These are phyloP conservation scores for Sicus ferrugineus DNA, from an alignment of 2,888 invertebrate genomes.

Conservation along the genomic window DNA sequence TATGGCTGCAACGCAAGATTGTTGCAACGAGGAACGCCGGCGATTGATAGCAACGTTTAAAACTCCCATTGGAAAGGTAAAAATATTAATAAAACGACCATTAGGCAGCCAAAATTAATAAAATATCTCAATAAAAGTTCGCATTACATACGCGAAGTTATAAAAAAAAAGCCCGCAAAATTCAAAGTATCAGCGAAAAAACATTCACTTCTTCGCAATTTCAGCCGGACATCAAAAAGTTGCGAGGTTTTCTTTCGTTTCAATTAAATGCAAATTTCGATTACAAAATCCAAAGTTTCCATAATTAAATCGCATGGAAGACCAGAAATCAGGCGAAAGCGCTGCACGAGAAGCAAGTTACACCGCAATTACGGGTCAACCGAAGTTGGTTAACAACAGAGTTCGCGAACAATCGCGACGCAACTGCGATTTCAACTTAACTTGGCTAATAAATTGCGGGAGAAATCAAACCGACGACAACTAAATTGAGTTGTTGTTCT, in stretches of 20 bases:
- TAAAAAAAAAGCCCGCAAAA: neutral
- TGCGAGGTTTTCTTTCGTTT: neutral
- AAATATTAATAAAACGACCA: neutral
- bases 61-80: slow-evolving; percentile 7
- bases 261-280: neutral
- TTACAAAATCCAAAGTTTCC: neutral
- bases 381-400: neutral
- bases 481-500: slow-evolving; percentile 28
- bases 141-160: neutral
- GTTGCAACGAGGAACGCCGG: neutral
- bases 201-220: neutral
- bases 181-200: neutral
- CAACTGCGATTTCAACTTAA: neutral
- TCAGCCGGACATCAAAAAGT: neutral
- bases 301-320: slow-evolving; percentile 16
- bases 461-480: slow-evolving; percentile 1
- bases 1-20: slow-evolving; percentile 17
- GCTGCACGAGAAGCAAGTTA: neutral
- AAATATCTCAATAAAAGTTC: neutral
- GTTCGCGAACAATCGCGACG: slow-evolving; percentile 1
- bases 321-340: neutral
- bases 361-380: slow-evolving; percentile 18
- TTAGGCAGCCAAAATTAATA: neutral
- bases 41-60: slow-evolving; percentile 1
- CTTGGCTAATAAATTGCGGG: neutral